Evolutionary conservation across 1,140 invertebrate species (phyloP).

Genomic region (Brachionus manjavacas): DNA sequence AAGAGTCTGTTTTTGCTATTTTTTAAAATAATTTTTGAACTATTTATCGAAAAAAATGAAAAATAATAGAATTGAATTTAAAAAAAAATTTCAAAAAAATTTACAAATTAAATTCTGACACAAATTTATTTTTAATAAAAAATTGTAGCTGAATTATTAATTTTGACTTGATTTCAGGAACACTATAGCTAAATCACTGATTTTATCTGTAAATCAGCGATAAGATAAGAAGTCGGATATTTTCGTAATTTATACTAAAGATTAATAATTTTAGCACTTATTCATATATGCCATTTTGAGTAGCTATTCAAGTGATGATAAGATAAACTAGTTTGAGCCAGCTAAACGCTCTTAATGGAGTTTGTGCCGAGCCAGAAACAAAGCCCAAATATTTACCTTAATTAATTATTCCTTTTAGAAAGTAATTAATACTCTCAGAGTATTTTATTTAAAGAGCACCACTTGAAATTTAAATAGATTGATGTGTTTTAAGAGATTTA

Average conservation of each 20-base stretch:
- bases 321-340: background rate
- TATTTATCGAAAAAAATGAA: too few relatives aligned
- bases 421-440: slow-evolving; percentile 10
- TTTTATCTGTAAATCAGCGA: background rate
- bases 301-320: slow-evolving; percentile 13
- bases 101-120: too few relatives aligned
- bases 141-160: background rate
- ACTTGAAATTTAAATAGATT: slow-evolving; percentile 23
- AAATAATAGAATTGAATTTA: too few relatives aligned
- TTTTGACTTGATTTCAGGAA: background rate
- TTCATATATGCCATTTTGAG: background rate
- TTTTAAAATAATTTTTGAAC: too few relatives aligned
- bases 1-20: too few relatives aligned
- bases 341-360: background rate
- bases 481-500: background rate
- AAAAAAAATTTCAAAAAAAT: too few relatives aligned
- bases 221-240: background rate
- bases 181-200: background rate
- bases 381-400: slow-evolving; percentile 19
- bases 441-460: slow-evolving; percentile 9
- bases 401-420: slow-evolving; percentile 24
- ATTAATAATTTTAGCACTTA: background rate
- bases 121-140: too few relatives aligned
- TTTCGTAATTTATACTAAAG: slow-evolving; percentile 5
- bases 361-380: background rate